A percentile compares a stretch with the other conserved stretches of the same genome.
Evolutionary conservation across 2,113 vertebrate species (phyloP).

Genomic region (Ophthalmolycus amberensis): DNA sequence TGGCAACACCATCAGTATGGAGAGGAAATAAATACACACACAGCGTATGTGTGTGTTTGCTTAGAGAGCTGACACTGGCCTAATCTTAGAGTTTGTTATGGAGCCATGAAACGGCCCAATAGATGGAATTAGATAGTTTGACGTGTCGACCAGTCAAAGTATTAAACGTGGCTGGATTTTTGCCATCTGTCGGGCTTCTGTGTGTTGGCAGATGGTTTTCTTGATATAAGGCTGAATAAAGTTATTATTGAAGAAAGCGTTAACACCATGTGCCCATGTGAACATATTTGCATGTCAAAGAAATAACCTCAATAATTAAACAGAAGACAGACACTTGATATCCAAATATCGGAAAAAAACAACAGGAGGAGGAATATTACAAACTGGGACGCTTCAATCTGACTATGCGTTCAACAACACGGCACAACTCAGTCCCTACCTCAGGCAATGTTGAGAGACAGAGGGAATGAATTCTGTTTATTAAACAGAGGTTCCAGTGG

Average conservation of each 20-base stretch:
- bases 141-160: conserved; percentile 27
- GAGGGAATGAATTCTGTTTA: conserved; percentile 44
- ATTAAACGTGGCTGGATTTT: conserved; percentile 39
- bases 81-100: conserved; percentile 62
- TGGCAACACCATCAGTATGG: conserved; percentile 26
- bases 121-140: conserved; percentile 53
- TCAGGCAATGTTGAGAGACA: conserved; percentile 9
- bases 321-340: neutral
- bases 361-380: neutral
- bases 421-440: conserved; percentile 2
- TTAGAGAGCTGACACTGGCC: conserved; percentile 27
- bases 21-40: conserved; percentile 51
- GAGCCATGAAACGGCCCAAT: conserved; percentile 50
- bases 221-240: neutral
- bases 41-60: conserved; percentile 30
- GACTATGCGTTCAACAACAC: neutral
- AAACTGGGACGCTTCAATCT: conserved; percentile 2
- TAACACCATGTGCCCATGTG: neutral
- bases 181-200: neutral
- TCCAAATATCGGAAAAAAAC: neutral
- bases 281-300: conserved; percentile 24
- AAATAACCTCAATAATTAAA: conserved; percentile 10
- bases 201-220: neutral
- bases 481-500: conserved; percentile 38
- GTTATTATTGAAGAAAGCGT: neutral